Conservation (phyloP, 2,797 vertebrate species). For the Pseudopleuronectes americanus region DNA sequence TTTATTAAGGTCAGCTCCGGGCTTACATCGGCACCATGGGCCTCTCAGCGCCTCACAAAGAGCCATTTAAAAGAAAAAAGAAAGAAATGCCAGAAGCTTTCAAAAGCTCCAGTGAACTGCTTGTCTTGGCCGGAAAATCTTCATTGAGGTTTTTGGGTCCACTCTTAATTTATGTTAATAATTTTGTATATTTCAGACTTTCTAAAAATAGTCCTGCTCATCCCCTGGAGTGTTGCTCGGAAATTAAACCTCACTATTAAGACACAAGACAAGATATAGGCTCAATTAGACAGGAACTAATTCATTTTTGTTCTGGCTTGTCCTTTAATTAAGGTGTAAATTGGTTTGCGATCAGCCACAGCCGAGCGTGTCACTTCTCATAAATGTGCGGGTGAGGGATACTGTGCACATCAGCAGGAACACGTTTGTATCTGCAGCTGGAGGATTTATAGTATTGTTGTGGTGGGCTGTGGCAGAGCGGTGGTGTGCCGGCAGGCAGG, state of each 20-base stretch:
- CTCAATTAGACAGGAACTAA: conserved; percentile 43
- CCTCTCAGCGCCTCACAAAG: conserved; percentile 62
- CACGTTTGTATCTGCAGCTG: conserved; percentile 42
- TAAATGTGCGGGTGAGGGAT: conserved; percentile 14
- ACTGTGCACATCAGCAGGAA: conserved; percentile 2
- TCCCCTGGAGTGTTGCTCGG: conserved; percentile 7
- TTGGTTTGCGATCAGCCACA: conserved; percentile 6
- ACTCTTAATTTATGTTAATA: conserved; percentile 42
- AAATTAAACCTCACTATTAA: conserved; percentile 26
- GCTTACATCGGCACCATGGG: conserved; percentile 65
- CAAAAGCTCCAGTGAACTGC: conserved; percentile 47
- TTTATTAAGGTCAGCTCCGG: conserved; percentile 77
- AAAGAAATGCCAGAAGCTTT: conserved; percentile 39
- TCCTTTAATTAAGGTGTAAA: conserved; percentile 40
- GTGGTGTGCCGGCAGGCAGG: conserved; percentile 26
- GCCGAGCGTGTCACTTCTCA: conserved; percentile 15
- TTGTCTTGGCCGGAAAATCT: conserved; percentile 48
- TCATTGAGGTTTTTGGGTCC: conserved; percentile 41
- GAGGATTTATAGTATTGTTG: conserved; percentile 49
- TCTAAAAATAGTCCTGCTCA: conserved; percentile 40
- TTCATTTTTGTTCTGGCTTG: conserved; percentile 52
- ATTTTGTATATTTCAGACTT: conserved; percentile 21
- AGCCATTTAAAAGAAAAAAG: conserved; percentile 55
- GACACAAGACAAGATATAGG: conserved; percentile 6
- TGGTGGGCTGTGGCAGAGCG: conserved; percentile 29